Percentiles rank a stretch among this genome's conserved stretches.
Conservation (phyloP, 2,797 vertebrate genomes). For the Lacerta bilineata region DNA sequence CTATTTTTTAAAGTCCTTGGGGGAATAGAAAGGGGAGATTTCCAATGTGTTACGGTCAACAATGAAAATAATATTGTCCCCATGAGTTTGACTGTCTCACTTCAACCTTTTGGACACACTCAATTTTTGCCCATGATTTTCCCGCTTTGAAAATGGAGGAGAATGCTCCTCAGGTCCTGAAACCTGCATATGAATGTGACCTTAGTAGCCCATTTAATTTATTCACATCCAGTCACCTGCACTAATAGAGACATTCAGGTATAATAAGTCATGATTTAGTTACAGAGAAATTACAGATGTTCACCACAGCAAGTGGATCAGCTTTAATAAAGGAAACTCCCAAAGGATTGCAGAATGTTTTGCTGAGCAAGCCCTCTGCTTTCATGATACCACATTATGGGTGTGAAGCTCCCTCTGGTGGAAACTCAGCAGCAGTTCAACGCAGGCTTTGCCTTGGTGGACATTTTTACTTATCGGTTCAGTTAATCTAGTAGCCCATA, state of each 20-base stretch:
- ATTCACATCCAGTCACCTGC: background rate
- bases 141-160: background rate
- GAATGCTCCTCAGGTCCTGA: background rate
- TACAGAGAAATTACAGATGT: background rate
- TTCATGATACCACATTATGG: background rate
- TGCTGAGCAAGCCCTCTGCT: background rate
- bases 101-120: background rate
- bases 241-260: background rate
- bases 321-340: background rate
- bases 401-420: slow-evolving; percentile 8
- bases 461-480: background rate
- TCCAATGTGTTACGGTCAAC: background rate
- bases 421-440: background rate
- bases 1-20: background rate
- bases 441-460: background rate
- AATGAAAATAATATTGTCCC: background rate
- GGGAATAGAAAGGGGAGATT: background rate
- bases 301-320: background rate
- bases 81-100: background rate
- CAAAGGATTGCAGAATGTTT: background rate
- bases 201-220: background rate
- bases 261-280: background rate
- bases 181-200: background rate
- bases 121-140: background rate
- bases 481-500: background rate